phyloP scores from a whole-genome alignment of 2,797 vertebrate species.

The Mionectes olivaceus region DNA sequence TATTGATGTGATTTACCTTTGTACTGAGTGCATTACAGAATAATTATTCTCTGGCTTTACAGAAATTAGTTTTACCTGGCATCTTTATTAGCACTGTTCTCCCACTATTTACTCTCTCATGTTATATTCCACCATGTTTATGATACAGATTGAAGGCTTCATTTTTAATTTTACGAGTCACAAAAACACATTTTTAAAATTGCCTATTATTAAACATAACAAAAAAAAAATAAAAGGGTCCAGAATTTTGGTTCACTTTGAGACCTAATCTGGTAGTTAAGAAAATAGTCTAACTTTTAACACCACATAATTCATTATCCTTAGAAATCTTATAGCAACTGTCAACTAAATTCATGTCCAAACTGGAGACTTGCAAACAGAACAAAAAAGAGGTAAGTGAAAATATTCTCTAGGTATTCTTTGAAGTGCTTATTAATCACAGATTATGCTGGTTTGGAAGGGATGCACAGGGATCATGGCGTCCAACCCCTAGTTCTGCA shows the following conservation, averaged over 20 bases:
- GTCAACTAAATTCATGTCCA: not conserved
- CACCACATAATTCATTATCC: not conserved
- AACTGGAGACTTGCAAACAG: not conserved
- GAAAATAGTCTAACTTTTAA: not conserved
- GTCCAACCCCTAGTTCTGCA: not conserved
- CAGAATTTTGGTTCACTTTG: not conserved
- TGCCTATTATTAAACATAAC: not conserved
- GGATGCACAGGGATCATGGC: not conserved
- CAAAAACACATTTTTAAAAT: not conserved
- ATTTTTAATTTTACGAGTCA: not conserved
- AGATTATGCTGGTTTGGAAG: not conserved
- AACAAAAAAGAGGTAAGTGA: not conserved
- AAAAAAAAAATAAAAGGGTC: not conserved
- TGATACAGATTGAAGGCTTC: not conserved
- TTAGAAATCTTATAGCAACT: not conserved
- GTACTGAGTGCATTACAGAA: not conserved
- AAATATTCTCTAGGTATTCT: not conserved
- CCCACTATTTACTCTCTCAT: not conserved
- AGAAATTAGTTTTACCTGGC: not conserved
- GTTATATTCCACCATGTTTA: not conserved
- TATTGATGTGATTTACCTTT: not conserved
- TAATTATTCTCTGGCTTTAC: not conserved
- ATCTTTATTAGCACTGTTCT: not conserved
- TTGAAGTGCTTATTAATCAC: not conserved
- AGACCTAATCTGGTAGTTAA: not conserved